Conservation (phyloP, 2,113 vertebrate genomes). For the Ornithorhynchus anatinus region DNA sequence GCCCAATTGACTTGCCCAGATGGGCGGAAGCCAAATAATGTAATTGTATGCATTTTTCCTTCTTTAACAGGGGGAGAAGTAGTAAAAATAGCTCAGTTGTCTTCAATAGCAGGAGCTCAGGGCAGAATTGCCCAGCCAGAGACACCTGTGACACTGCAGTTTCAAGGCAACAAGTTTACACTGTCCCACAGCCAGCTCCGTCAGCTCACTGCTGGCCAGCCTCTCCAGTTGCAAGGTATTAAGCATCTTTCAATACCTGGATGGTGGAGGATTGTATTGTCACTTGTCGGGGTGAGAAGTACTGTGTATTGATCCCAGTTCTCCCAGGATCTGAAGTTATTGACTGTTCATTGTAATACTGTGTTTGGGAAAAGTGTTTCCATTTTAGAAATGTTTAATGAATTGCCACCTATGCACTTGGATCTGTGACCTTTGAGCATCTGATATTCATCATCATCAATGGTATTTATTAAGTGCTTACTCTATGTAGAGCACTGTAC, state of each 20-base stretch:
- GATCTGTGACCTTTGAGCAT: too few species aligned
- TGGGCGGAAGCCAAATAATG: background rate
- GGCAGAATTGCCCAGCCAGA: conserved; percentile 86
- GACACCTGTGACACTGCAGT: conserved; percentile 90
- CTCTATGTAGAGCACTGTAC: too few species aligned
- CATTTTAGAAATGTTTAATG: too few species aligned
- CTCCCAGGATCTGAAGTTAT: too few species aligned
- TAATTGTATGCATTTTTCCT: conserved; percentile 28
- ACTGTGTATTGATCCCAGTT: too few species aligned
- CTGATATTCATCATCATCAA: too few species aligned
- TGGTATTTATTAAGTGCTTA: too few species aligned
- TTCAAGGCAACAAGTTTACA: conserved; percentile 94
- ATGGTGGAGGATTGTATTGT: too few species aligned
- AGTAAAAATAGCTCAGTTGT: conserved; percentile 86
- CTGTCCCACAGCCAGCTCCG: conserved; percentile 90
- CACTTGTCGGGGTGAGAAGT: too few species aligned
- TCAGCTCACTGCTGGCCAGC: conserved; percentile 91
- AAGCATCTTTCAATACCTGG: background rate
- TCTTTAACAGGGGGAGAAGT: conserved; percentile 82
- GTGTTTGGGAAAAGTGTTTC: too few species aligned
- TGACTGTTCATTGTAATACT: too few species aligned
- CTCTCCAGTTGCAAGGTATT: conserved; percentile 91
- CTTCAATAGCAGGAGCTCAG: conserved; percentile 82
- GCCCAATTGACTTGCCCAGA: background rate
- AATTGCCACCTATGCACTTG: too few species aligned